Percentiles rank a stretch among this genome's conserved stretches.
These are phyloP conservation scores for Motacilla alba DNA, from an alignment of 2,113 vertebrate genomes.

Conservation along the genomic window DNA sequence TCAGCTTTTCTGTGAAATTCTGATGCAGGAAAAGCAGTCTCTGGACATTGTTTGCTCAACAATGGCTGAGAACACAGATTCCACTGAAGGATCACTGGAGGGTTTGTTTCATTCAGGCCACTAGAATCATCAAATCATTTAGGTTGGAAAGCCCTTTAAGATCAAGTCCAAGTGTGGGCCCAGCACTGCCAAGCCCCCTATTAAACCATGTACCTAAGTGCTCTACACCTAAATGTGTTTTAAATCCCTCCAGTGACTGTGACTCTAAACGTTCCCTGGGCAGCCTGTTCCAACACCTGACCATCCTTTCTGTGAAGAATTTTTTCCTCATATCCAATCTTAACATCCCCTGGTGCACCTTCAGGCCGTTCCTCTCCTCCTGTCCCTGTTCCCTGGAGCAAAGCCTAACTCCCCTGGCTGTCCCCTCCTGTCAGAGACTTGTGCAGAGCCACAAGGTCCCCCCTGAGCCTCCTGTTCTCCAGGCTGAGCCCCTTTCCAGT, in stretches of 20 bases:
- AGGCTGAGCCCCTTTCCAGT: neutral
- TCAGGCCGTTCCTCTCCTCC: fast-evolving
- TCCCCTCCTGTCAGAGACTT: neutral
- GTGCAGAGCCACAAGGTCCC: neutral
- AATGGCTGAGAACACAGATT: neutral
- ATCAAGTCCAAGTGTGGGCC: neutral
- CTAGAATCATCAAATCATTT: neutral
- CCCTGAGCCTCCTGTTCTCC: neutral
- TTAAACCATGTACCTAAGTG: neutral
- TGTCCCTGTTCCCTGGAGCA: neutral
- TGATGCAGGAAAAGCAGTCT: neutral
- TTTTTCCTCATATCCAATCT: too few species aligned
- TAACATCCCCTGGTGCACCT: neutral
- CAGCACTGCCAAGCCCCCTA: neutral
- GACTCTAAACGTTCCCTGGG: neutral
- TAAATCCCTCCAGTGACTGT: neutral
- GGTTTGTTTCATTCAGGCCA: neutral
- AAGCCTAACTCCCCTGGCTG: fast-evolving
- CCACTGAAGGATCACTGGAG: neutral
- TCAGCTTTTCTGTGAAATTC: neutral
- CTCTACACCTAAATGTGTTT: neutral
- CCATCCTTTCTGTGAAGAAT: neutral
- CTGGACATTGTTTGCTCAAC: neutral
- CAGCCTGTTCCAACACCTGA: neutral
- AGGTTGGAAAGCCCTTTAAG: neutral